Conservation (phyloP, 2,888 invertebrate genomes). For the Tridacna gigas region DNA sequence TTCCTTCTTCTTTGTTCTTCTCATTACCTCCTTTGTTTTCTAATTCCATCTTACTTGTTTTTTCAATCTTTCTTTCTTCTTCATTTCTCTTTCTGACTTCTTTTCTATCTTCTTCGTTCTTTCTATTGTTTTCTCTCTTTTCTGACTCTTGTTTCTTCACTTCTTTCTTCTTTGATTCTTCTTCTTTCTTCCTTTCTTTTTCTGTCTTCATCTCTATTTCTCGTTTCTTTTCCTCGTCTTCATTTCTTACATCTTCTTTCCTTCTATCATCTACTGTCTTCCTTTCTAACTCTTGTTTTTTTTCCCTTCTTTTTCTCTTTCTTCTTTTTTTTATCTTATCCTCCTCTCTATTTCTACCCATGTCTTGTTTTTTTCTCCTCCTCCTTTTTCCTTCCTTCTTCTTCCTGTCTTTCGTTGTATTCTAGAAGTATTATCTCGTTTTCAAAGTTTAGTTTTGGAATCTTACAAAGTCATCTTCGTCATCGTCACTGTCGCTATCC, state of each 20-base stretch:
- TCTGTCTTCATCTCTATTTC: neutral
- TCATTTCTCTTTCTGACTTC: neutral
- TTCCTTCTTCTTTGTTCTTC: neutral
- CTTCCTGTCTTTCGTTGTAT: too few relatives aligned
- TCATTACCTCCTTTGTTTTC: neutral
- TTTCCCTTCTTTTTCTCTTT: constrained; percentile 1
- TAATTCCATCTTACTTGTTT: neutral
- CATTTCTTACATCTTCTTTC: neutral
- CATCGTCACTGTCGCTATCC: too few relatives aligned
- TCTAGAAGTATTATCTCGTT: too few relatives aligned
- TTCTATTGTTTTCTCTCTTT: neutral
- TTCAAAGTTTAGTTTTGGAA: too few relatives aligned
- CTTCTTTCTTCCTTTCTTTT: neutral
- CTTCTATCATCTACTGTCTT: neutral
- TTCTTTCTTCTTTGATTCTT: neutral
- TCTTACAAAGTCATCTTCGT: too few relatives aligned
- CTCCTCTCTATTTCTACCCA: neutral
- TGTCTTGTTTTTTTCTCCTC: neutral
- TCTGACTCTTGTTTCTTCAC: neutral
- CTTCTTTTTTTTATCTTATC: neutral
- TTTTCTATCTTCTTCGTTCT: neutral
- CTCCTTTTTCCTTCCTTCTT: neutral
- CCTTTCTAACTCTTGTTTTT: neutral
- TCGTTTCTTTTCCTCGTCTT: neutral
- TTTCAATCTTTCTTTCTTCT: neutral